Evolutionary conservation across 2,797 vertebrate species (phyloP).

Genomic region (Thripadectes ignobilis): DNA sequence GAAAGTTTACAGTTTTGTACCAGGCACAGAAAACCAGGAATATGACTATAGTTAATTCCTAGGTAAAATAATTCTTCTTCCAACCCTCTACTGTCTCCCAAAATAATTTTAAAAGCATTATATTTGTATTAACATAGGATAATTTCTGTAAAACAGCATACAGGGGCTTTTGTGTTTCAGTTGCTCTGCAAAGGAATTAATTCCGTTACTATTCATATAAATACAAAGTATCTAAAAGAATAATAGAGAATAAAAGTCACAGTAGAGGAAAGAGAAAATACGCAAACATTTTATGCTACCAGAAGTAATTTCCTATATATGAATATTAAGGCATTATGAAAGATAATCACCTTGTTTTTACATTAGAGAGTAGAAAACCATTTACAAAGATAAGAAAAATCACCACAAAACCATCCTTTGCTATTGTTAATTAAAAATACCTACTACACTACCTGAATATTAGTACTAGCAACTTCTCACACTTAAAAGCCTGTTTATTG

Average conservation of each 20-base stretch:
- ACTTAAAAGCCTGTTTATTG: neutral
- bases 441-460: neutral
- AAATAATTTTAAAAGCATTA: neutral
- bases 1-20: neutral
- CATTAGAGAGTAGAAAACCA: neutral
- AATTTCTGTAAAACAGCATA: neutral
- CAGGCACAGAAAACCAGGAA: neutral
- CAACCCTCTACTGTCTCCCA: neutral
- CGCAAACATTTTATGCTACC: neutral
- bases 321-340: neutral
- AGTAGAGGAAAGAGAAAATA: neutral
- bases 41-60: neutral
- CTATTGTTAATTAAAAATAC: neutral
- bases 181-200: neutral
- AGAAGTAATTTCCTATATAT: neutral
- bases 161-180: neutral
- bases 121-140: neutral
- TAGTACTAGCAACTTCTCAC: neutral
- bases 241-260: neutral
- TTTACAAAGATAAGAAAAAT: constrained; percentile 17
- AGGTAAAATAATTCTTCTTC: neutral
- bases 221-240: neutral
- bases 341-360: neutral
- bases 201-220: neutral
- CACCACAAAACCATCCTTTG: neutral